Percentiles rank a stretch among this genome's conserved stretches.
Conservation (phyloP, 92 coral and sea anemone species). For the Umimayanthus chanpuru region DNA sequence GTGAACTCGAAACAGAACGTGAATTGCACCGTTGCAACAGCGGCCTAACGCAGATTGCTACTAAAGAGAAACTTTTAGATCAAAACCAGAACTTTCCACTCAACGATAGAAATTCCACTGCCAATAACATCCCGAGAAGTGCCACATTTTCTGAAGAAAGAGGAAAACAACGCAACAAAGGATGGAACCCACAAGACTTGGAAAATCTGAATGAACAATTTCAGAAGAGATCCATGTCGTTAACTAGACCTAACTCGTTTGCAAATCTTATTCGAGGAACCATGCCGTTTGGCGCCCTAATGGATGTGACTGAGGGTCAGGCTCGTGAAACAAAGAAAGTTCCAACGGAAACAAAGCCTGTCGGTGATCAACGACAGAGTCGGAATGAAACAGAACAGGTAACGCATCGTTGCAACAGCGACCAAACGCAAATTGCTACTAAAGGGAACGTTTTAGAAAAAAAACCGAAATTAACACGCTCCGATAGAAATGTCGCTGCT, state of each 20-base stretch:
- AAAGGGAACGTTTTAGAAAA: background rate
- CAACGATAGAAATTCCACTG: background rate
- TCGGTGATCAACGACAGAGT: no score
- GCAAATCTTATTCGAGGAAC: no score
- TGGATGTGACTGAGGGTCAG: no score
- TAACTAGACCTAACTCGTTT: no score
- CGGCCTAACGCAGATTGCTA: background rate
- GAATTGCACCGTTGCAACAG: constrained; percentile 13
- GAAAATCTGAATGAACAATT: background rate
- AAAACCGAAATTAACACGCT: background rate
- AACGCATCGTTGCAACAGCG: constrained; percentile 16
- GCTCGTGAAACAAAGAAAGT: background rate
- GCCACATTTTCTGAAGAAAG: background rate
- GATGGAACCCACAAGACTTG: background rate
- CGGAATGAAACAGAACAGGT: background rate
- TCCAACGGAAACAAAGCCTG: background rate
- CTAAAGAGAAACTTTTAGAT: background rate
- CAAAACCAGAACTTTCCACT: no score
- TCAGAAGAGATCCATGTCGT: no score
- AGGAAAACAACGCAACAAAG: background rate
- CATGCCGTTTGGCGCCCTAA: no score
- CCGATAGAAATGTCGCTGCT: background rate
- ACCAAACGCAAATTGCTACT: background rate
- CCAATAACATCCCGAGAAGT: constrained; percentile 8
- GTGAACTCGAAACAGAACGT: background rate